A percentile compares a stretch with the other conserved stretches of the same genome.
phyloP scores from a whole-genome alignment of 1,140 invertebrate genomes.

The Apocrypta bakeri region DNA sequence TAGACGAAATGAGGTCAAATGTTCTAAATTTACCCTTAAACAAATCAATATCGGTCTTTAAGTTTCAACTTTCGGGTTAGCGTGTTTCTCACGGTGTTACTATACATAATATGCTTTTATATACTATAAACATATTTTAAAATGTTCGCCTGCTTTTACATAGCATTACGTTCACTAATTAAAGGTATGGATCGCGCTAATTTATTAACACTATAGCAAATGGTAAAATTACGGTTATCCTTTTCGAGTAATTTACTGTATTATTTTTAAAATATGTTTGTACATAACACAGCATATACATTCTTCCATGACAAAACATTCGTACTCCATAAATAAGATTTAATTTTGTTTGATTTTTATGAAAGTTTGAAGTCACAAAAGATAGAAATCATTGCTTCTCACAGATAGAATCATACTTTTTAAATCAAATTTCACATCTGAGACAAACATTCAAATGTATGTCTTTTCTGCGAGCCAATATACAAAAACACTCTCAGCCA shows the following conservation, averaged over 20 bases:
- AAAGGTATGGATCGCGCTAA: no score
- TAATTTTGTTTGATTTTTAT: no score
- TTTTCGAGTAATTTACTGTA: no score
- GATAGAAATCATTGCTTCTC: background rate
- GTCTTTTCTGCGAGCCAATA: background rate
- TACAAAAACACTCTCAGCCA: slow-evolving; percentile 8
- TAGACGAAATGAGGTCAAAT: background rate
- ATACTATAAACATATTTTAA: background rate
- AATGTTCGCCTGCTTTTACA: no score
- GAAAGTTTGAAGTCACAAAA: no score
- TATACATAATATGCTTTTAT: background rate
- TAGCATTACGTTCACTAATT: no score
- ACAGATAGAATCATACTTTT: background rate
- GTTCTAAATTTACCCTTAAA: slow-evolving; percentile 14
- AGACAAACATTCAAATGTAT: background rate
- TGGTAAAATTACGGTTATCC: no score
- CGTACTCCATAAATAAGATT: no score
- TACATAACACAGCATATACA: no score
- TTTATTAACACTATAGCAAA: no score
- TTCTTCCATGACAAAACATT: no score
- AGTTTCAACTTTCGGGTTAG: background rate
- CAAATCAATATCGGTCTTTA: background rate
- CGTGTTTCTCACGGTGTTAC: background rate
- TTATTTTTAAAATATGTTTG: no score
- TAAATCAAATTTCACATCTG: background rate